Evolutionary conservation across 1,140 invertebrate genomes (phyloP), one percentile per base, ranked within the genome.

Genomic region (Mactra quadrangularis): DNA sequence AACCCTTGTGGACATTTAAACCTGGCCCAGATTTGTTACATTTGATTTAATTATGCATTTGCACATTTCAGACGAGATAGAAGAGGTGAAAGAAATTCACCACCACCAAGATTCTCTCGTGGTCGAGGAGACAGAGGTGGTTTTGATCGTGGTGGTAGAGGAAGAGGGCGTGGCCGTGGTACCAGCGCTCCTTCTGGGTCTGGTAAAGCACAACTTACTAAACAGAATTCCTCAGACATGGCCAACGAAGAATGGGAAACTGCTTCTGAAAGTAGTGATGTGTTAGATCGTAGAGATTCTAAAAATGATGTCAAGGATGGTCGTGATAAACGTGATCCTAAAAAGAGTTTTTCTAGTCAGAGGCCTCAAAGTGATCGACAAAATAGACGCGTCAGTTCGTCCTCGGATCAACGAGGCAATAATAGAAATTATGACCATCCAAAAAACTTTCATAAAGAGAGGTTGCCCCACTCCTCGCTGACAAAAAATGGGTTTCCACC

Each of bases 211-310:
- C 87, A 86, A 19, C 85, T 93, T 31, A 89, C 87, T n/a, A 93
- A 92, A 87, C 90, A 93, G 81, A 92, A 92, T 41, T 93, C 93
- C 25, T 94, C 93, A n/a, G 94, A 94, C 85, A 90, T 93, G 72
- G 91, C 90, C 19, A 94, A 94, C 83, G 94, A 94, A 66, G 94
- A 95, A 78, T 95, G 94, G 94, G 94, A 95, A 87, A 95, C 94
- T 38, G 94, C 94, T n/a, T 95, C 94, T n/a, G 94, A 95, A 86
- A 94, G 94, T 86, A 95, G 94, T 89, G 94, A 94, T 87, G 88
- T 94, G 41, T 89, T 92, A 15, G 91, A 91, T 45, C 91, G 88
- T 79, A 71, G 83, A 22, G 89, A 91, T 68, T 86, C 90, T 82
- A 91, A 90, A 87, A 91, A 88, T 78, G 91, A 92, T 35, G 72